Evolutionary conservation across 2,888 invertebrate species (phyloP).

Genomic region (Eupithecia exiguata): DNA sequence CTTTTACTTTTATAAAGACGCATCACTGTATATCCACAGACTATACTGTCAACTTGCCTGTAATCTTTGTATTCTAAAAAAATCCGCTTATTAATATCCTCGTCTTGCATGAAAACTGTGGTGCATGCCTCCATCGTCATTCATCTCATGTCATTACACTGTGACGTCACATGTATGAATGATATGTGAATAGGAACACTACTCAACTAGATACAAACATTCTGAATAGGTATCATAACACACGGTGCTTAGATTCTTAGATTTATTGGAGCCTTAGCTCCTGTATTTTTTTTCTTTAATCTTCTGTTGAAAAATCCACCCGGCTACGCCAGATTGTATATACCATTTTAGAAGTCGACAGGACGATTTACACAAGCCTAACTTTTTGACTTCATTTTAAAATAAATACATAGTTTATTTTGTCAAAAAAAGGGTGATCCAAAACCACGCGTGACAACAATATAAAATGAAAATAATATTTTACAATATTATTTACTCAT

Average conservation of each 20-base stretch:
- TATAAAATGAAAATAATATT: not conserved
- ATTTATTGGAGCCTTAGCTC: not conserved
- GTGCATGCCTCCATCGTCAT: constrained; percentile 40
- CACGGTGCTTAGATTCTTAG: not conserved
- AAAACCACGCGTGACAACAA: not conserved
- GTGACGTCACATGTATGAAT: constrained; percentile 46
- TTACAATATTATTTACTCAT: not conserved
- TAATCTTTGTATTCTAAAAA: not conserved
- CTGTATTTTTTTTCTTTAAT: not conserved
- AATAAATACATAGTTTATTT: not conserved
- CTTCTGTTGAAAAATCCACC: not conserved
- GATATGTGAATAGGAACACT: constrained; percentile 44
- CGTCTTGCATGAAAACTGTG: constrained; percentile 32
- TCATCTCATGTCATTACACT: constrained; percentile 44
- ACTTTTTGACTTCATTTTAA: not conserved
- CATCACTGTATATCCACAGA: not conserved
- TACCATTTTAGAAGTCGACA: not conserved
- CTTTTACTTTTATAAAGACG: not conserved
- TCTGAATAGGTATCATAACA: constrained; percentile 37
- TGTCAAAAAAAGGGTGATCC: not conserved
- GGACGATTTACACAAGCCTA: not conserved
- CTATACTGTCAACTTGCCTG: not conserved
- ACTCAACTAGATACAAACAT: constrained; percentile 41
- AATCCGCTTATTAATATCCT: constrained; percentile 24
- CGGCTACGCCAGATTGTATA: constrained; percentile 19